Percentiles rank a stretch among this genome's conserved stretches.
Evolutionary conservation across 2,797 vertebrate species (phyloP).

Genomic region (Eulemur albifrons): DNA sequence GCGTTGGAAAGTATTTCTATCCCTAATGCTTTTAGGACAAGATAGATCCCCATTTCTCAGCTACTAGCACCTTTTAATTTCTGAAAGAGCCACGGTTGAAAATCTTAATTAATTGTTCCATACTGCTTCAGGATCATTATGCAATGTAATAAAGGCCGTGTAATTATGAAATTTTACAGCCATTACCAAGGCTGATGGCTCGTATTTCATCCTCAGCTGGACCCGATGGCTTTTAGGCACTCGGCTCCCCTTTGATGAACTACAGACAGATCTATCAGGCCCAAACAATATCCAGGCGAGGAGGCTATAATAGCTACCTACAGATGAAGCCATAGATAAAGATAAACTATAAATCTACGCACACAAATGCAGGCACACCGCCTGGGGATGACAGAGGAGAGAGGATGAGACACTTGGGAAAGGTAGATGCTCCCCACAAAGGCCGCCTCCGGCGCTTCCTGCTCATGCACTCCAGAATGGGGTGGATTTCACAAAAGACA

Average conservation of each 20-base stretch:
- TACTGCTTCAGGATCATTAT: slow-evolving; percentile 99
- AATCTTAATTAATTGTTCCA: slow-evolving; percentile 99
- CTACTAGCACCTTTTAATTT: slow-evolving; percentile 95
- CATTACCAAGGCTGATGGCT: slow-evolving; percentile 99
- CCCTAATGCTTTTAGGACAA: slow-evolving; percentile 94
- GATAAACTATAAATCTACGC: slow-evolving; percentile 95
- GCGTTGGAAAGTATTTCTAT: slow-evolving; percentile 82
- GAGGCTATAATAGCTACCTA: slow-evolving; percentile 95
- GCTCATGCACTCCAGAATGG: slow-evolving; percentile 57
- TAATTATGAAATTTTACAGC: slow-evolving; percentile 99
- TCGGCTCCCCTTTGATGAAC: slow-evolving; percentile 92
- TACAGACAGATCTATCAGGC: slow-evolving; percentile 93
- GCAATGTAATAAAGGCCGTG: slow-evolving; percentile 99
- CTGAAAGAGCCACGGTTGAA: slow-evolving; percentile 98
- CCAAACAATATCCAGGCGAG: slow-evolving; percentile 96
- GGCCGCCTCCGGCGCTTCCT: slow-evolving; percentile 53
- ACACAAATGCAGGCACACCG: slow-evolving; percentile 88
- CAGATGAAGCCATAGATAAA: slow-evolving; percentile 98
- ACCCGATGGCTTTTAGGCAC: slow-evolving; percentile 95
- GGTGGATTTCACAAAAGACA: slow-evolving; percentile 76
- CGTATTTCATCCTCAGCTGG: slow-evolving; percentile 99
- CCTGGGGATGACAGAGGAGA: slow-evolving; percentile 83
- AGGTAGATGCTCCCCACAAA: slow-evolving; percentile 71
- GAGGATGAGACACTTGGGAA: slow-evolving; percentile 80
- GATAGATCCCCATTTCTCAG: slow-evolving; percentile 95